Evolutionary conservation across 2,888 invertebrate genomes (phyloP).

Genomic region (Osmoderma eremita): DNA sequence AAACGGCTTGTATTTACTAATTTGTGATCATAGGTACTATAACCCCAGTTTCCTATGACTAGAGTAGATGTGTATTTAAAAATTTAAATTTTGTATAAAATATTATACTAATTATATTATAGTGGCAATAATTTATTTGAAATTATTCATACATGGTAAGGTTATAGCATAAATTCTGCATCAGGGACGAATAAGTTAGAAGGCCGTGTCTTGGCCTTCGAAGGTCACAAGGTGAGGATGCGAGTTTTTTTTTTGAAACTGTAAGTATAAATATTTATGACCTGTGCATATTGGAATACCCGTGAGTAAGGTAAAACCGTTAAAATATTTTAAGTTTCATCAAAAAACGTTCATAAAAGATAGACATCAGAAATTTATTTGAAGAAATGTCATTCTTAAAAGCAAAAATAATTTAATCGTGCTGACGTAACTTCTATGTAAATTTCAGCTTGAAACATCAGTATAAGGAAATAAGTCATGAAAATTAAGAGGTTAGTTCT

Average conservation of each 20-base stretch:
- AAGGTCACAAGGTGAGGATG: not conserved
- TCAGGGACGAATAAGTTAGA: constrained; percentile 2
- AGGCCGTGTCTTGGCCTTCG: constrained; percentile 4
- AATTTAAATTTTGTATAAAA: no score
- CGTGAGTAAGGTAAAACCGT: not conserved
- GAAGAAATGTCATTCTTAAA: not conserved
- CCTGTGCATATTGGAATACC: not conserved
- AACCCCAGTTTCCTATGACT: no score
- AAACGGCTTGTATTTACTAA: no score
- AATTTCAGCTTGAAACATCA: no score
- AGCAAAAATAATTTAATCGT: no score
- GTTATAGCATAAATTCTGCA: not conserved
- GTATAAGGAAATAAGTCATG: no score
- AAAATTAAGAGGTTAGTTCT: no score
- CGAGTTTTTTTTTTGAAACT: not conserved
- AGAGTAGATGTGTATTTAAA: no score
- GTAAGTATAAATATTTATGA: constrained; percentile 2
- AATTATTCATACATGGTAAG: not conserved
- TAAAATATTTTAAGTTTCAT: not conserved
- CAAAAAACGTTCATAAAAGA: not conserved
- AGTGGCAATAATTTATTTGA: no score
- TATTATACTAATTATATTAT: no score
- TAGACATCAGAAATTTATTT: not conserved
- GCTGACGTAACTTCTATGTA: no score
- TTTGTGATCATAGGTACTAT: no score